phyloP scores from a whole-genome alignment of 2,888 invertebrate species.

The Blastobasis lacticolella region DNA sequence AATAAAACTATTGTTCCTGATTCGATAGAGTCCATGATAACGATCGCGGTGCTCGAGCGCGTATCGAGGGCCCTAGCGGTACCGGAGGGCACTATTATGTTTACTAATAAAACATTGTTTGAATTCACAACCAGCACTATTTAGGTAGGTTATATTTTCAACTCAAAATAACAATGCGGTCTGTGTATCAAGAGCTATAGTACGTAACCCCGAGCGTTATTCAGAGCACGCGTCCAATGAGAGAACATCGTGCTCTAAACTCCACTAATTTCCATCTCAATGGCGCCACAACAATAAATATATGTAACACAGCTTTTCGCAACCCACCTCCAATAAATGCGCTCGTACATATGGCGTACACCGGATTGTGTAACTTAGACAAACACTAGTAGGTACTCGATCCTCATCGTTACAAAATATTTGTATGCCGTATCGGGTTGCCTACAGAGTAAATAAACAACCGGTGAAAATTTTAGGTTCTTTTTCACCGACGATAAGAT shows the following conservation, averaged over 20 bases:
- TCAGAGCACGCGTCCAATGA: neutral
- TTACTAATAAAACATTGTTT: conserved; percentile 23
- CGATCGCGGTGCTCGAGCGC: conserved; percentile 29
- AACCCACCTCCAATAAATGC: conserved; percentile 30
- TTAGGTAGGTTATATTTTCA: too few species aligned
- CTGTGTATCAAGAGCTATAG: too few species aligned
- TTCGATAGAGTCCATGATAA: conserved; percentile 45
- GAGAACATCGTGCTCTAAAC: conserved; percentile 18
- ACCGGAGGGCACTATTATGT: conserved; percentile 17
- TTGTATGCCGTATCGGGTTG: conserved; percentile 45
- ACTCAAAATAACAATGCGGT: too few species aligned
- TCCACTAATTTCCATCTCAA: conserved; percentile 42
- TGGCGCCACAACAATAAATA: conserved; percentile 31
- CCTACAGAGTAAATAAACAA: conserved; percentile 52
- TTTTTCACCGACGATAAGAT: conserved; percentile 46
- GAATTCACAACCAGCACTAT: too few species aligned
- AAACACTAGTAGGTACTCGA: conserved; percentile 26
- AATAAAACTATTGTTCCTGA: conserved; percentile 51
- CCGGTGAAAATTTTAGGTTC: conserved; percentile 46
- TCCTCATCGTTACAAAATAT: conserved; percentile 52
- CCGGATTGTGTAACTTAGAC: conserved; percentile 34
- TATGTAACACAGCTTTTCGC: conserved; percentile 35
- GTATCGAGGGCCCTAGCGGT: conserved; percentile 25
- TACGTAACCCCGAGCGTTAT: too few species aligned
- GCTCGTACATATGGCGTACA: conserved; percentile 15